Percentiles rank a stretch among this genome's conserved stretches.
Evolutionary conservation across 2,113 vertebrate genomes (phyloP).

Genomic region (Corapipo altera): DNA sequence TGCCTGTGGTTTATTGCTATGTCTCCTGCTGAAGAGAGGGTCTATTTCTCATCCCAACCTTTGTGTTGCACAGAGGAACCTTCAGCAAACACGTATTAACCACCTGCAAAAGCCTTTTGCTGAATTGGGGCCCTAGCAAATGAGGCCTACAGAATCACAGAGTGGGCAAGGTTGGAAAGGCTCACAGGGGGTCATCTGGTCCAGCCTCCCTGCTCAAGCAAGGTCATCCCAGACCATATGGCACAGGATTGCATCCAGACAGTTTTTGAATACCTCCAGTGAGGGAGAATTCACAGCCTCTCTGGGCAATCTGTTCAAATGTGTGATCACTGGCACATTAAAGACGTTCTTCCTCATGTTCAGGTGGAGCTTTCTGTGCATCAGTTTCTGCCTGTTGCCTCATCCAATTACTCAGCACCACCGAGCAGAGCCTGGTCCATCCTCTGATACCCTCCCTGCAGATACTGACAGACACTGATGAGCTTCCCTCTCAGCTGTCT

Average conservation of each 20-base stretch:
- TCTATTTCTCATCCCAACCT: rapidly evolving
- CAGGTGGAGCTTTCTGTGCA: not conserved
- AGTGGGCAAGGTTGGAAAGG: not conserved
- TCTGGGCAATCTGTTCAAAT: not conserved
- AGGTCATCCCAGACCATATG: not conserved
- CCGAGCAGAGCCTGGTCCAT: not conserved
- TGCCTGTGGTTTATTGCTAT: not conserved
- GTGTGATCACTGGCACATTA: not conserved
- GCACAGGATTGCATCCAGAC: not conserved
- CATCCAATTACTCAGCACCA: not conserved
- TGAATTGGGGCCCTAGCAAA: not conserved
- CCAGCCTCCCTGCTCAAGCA: not conserved
- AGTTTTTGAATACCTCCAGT: not conserved
- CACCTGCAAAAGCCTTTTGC: not conserved
- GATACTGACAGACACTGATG: too few species aligned
- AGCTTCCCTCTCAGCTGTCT: too few species aligned
- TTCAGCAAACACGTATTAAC: not conserved
- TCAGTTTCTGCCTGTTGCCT: rapidly evolving
- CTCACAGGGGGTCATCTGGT: not conserved
- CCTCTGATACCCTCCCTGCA: not conserved
- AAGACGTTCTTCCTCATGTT: not conserved
- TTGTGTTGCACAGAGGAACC: not conserved
- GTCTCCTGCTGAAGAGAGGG: not conserved
- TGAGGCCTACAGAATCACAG: not conserved
- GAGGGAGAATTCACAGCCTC: not conserved